A percentile compares a stretch with the other conserved stretches of the same genome.
These are phyloP conservation scores for Macrochelys suwanniensis DNA, from an alignment of 2,797 vertebrate species.

Conservation along the genomic window DNA sequence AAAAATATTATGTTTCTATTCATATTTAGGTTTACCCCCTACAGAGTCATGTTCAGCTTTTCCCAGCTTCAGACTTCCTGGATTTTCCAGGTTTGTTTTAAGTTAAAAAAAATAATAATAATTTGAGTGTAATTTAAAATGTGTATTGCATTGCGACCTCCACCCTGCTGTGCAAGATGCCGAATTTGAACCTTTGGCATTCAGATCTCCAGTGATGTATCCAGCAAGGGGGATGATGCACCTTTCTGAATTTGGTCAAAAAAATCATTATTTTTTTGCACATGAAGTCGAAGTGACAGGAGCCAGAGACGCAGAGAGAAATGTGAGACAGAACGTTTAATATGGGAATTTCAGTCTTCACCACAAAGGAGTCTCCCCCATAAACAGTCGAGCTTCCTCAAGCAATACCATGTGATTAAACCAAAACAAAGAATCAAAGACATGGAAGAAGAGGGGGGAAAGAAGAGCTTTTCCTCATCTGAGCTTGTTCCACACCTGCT, in stretches of 20 bases:
- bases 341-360: neutral
- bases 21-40: too few species aligned
- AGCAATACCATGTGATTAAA: neutral
- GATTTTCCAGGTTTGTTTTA: neutral
- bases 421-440: neutral
- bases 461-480: accelerated
- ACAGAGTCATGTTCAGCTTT: too few species aligned
- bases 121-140: accelerated
- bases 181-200: accelerated
- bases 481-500: accelerated
- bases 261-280: accelerated
- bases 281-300: neutral
- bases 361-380: neutral
- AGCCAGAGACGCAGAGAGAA: neutral
- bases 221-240: accelerated
- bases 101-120: accelerated
- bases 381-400: neutral
- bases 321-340: neutral
- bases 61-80: neutral
- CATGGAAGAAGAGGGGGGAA: neutral
- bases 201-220: neutral
- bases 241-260: accelerated
- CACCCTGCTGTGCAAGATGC: accelerated
- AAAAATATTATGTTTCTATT: too few species aligned
- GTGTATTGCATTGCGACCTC: accelerated